A percentile compares a stretch with the other conserved stretches of the same genome.
These are phyloP conservation scores for Spodoptera frugiperda DNA, from an alignment of 1,140 invertebrate species.

Conservation along the genomic window DNA sequence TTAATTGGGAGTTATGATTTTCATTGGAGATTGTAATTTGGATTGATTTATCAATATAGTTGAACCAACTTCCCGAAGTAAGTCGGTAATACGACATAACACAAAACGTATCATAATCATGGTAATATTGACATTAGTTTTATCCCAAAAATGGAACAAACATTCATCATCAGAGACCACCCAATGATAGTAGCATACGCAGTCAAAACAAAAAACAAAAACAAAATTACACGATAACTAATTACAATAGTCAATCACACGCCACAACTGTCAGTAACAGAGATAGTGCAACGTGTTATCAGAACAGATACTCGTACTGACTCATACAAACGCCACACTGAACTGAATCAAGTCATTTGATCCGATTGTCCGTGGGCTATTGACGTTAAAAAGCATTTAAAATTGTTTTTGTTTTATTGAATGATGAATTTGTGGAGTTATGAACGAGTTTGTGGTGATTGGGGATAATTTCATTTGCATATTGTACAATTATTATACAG, in stretches of 20 bases:
- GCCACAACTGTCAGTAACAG: constrained; percentile 29
- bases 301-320: constrained; percentile 19
- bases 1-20: not conserved
- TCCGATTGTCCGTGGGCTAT: constrained; percentile 3
- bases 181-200: not conserved
- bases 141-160: no score
- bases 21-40: no score
- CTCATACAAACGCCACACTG: not conserved
- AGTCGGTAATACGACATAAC: no score
- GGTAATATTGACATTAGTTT: no score
- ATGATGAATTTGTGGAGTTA: not conserved
- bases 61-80: no score
- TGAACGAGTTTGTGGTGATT: not conserved
- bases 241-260: constrained; percentile 57
- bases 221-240: constrained; percentile 34
- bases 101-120: no score
- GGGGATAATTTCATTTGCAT: no score
- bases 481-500: no score
- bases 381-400: constrained; percentile 11
- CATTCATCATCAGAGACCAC: not conserved
- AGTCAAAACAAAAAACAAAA: not conserved
- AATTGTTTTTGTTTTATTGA: constrained; percentile 10
- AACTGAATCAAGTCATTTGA: constrained; percentile 26
- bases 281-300: constrained; percentile 11
- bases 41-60: no score